A percentile compares a stretch with the other conserved stretches of the same genome.
Evolutionary conservation across 2,113 vertebrate species (phyloP).

Genomic region (Perca flavescens): DNA sequence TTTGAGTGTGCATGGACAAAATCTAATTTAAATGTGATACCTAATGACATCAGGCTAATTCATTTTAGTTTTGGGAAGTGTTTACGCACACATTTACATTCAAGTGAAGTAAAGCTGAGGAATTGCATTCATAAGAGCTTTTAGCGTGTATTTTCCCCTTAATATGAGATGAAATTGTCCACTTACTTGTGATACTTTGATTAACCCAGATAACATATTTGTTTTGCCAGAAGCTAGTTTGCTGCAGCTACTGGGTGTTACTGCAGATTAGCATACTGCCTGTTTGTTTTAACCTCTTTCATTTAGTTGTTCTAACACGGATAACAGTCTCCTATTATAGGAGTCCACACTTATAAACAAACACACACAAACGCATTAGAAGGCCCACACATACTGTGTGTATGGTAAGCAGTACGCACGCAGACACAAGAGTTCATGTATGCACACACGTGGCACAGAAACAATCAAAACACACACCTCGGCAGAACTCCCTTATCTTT

Average conservation of each 20-base stretch:
- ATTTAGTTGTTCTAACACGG: constrained; percentile 57
- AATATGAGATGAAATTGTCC: constrained; percentile 25
- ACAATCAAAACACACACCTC: neutral
- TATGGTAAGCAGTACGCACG: neutral
- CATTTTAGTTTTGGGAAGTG: neutral
- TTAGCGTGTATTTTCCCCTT: neutral
- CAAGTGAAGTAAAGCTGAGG: neutral
- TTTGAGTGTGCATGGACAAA: neutral
- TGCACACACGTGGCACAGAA: neutral
- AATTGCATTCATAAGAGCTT: neutral
- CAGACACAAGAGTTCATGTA: neutral
- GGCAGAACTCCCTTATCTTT: neutral
- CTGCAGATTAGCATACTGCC: constrained; percentile 47
- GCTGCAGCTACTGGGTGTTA: constrained; percentile 12
- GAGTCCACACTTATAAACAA: constrained; percentile 25
- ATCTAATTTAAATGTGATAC: constrained; percentile 11
- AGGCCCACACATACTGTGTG: neutral
- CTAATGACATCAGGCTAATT: neutral
- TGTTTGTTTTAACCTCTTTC: constrained; percentile 64
- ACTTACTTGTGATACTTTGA: constrained; percentile 38
- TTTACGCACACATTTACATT: neutral
- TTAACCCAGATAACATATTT: constrained; percentile 56
- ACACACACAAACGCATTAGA: neutral
- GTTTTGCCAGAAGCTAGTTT: constrained; percentile 52
- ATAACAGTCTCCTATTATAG: constrained; percentile 31